Evolutionary conservation across 2,888 invertebrate species (phyloP).

Genomic region (Osedax fenrisi): DNA sequence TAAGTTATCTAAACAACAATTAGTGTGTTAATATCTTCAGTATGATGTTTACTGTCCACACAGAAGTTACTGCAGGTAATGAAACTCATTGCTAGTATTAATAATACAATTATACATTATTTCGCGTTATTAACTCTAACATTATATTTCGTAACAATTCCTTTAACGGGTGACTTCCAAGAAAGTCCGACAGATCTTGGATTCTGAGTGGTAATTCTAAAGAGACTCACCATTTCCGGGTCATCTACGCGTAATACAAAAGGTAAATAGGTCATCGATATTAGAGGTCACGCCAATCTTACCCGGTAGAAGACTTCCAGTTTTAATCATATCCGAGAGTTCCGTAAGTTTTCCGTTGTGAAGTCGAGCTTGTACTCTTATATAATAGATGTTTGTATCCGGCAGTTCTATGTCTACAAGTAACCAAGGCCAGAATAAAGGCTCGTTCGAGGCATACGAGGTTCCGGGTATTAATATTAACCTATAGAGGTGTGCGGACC

Average conservation of each 20-base stretch:
- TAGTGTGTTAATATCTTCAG: neutral
- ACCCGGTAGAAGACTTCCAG: neutral
- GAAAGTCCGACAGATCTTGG: slow-evolving; percentile 40
- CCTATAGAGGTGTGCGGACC: slow-evolving; percentile 36
- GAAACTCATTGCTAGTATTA: no score
- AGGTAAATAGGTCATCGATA: no score
- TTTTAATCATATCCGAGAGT: neutral
- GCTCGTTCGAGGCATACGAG: no score
- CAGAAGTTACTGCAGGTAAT: no score
- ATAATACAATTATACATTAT: no score
- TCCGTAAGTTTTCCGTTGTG: slow-evolving; percentile 36
- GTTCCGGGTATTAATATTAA: neutral
- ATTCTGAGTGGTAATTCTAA: slow-evolving; percentile 32
- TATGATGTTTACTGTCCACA: no score
- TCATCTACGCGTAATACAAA: no score
- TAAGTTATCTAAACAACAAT: slow-evolving; percentile 39
- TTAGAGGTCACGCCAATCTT: no score
- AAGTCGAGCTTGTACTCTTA: slow-evolving; percentile 42
- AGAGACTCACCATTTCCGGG: slow-evolving; percentile 36
- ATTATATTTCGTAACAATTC: slow-evolving; percentile 40
- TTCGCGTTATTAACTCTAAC: no score
- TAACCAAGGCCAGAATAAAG: no score
- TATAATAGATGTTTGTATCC: neutral
- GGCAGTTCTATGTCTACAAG: neutral
- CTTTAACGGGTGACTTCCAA: slow-evolving; percentile 45